Evolutionary conservation across 2,113 vertebrate genomes (phyloP), one percentile per base, ranked within the genome.

Genomic region (Nyctibius bracteatus): DNA sequence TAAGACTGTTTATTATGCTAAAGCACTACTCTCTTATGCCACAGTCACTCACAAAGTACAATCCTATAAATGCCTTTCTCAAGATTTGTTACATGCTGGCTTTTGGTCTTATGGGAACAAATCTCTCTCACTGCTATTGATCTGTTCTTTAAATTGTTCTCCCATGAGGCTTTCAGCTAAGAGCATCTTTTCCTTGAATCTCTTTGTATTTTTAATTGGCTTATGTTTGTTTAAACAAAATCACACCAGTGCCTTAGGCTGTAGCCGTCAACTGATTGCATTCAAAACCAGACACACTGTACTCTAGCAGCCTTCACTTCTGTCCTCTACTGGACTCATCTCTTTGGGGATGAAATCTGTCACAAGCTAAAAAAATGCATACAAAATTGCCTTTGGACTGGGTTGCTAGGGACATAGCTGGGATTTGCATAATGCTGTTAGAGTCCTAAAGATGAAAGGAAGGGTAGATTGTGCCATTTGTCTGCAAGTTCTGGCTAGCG

Each of bases 221-320:
- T 97, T 97, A 97, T 95, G 96, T 97, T 97, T 97, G 96, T 97
- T 97, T 97, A 97, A 97, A 97, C 89, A 97, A 96, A 97, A 97
- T 96, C 96, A 94, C 95, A 96, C 90, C 73, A 96, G 74, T 46
- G 95, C 95, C 94, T 96, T 81, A 94, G 92, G 97, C 91, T 88
- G 68, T 54, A 94, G 71, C 65, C 86, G 6, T 88, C 28, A 5
- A 82, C 71, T 89, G 85, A 57, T 83, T 92, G 68, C 67, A 87
- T 95, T 97, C 81, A 94, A 88, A 97, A 87, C 71, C 91, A 95
- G 86, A 73, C 67, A 82, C 47, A 66, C 83, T 70, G 72, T 94
- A 92, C 58, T 46, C 55, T 3, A 67, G 62, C 87, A 94, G 85
- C 59, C 71, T 79, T 92, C 81, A 28, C 57, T 92, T 85, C 91